Conservation (phyloP, 2,888 invertebrate species). For the Phorcus lineatus region DNA sequence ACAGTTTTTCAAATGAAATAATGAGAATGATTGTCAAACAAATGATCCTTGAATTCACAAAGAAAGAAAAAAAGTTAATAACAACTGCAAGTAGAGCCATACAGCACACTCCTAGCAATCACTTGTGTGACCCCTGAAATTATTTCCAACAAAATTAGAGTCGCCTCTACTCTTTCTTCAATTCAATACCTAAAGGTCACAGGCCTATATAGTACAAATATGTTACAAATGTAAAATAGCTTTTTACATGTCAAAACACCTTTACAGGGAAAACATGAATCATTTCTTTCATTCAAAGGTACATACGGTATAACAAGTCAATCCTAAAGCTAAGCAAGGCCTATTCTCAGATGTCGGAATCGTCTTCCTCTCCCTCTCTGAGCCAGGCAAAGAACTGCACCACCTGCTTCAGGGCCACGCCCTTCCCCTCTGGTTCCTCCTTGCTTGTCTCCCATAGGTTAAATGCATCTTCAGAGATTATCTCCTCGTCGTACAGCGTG, state of each 20-base stretch:
- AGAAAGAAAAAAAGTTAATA: too few relatives aligned
- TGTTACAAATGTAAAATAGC: too few relatives aligned
- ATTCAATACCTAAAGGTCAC: too few relatives aligned
- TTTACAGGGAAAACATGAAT: background rate
- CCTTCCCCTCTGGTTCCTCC: slow-evolving; percentile 88
- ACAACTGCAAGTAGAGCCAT: too few relatives aligned
- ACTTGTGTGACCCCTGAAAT: too few relatives aligned
- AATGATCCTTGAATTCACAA: too few relatives aligned
- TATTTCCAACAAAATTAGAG: background rate
- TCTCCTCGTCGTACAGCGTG: slow-evolving; percentile 85
- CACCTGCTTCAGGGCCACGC: slow-evolving; percentile 84
- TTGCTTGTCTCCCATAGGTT: slow-evolving; percentile 85
- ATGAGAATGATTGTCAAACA: too few relatives aligned
- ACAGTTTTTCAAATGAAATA: too few relatives aligned
- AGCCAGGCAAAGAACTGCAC: slow-evolving; percentile 78
- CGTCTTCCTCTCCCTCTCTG: slow-evolving; percentile 67
- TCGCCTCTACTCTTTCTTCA: background rate
- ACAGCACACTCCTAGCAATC: too few relatives aligned
- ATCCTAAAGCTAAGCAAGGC: background rate
- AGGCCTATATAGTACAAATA: too few relatives aligned
- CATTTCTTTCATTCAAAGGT: slow-evolving; percentile 1
- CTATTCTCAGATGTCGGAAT: slow-evolving; percentile 16
- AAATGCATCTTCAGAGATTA: slow-evolving; percentile 88
- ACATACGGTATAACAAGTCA: background rate
- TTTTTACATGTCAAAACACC: too few relatives aligned